Evolutionary conservation across 2,113 vertebrate genomes (phyloP).

Genomic region (Nothobranchius furzeri): DNA sequence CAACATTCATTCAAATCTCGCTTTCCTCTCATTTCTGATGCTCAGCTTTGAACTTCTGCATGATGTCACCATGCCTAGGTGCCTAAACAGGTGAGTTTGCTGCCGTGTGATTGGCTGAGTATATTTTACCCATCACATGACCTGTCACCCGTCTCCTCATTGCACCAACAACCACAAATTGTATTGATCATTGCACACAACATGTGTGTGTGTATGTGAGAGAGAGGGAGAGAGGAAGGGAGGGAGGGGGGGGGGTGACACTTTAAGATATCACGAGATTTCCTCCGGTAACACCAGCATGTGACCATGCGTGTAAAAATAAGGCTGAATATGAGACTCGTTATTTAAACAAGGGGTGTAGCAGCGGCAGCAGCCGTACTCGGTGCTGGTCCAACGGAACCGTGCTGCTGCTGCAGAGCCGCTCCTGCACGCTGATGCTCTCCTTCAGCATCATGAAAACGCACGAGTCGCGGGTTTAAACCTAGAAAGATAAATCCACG

Average conservation of each 20-base stretch:
- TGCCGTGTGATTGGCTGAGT: slow-evolving; percentile 1
- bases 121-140: slow-evolving; percentile 14
- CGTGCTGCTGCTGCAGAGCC: slow-evolving; percentile 7
- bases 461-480: too few relatives aligned
- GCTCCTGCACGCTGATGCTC: neutral
- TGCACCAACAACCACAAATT: neutral
- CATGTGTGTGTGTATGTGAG: neutral
- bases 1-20: too few relatives aligned
- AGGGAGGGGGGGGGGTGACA: neutral
- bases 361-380: slow-evolving; percentile 42
- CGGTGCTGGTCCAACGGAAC: neutral
- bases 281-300: slow-evolving; percentile 9
- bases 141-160: slow-evolving; percentile 1
- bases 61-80: too few relatives aligned
- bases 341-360: slow-evolving; percentile 65
- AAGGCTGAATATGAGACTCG: slow-evolving; percentile 1
- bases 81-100: too few relatives aligned
- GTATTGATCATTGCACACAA: slow-evolving; percentile 19
- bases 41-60: too few relatives aligned
- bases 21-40: too few relatives aligned
- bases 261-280: neutral
- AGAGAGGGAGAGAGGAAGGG: too few relatives aligned
- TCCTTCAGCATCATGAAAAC: neutral
- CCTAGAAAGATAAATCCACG: too few relatives aligned
- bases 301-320: slow-evolving; percentile 4